Conservation (phyloP, 1,140 invertebrate genomes). For the Diorhabda sublineata region DNA sequence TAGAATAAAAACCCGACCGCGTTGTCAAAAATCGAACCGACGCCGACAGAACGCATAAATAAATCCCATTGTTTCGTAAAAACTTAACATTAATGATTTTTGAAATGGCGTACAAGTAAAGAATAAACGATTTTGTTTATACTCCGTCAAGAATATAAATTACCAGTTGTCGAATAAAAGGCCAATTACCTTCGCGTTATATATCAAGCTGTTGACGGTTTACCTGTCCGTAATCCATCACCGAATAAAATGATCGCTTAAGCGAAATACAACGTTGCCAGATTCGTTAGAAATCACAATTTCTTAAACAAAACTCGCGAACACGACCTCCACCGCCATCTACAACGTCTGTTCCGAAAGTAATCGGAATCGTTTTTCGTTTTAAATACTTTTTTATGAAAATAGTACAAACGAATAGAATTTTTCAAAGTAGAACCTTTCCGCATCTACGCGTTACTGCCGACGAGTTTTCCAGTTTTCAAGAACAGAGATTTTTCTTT, state of each 20-base stretch:
- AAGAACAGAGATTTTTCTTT: no score
- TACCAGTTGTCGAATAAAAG: slow-evolving; percentile 17
- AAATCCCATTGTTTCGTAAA: slow-evolving; percentile 16
- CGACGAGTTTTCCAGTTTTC: no score
- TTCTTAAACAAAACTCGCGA: no score
- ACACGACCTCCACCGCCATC: no score
- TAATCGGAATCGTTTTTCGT: no score
- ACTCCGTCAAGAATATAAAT: slow-evolving; percentile 13
- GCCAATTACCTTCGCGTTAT: slow-evolving; percentile 18
- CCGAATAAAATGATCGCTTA: slow-evolving; percentile 8
- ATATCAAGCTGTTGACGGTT: slow-evolving; percentile 16
- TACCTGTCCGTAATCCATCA: slow-evolving; percentile 14
- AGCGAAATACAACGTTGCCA: neutral
- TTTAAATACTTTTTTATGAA: no score
- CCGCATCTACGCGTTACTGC: no score
- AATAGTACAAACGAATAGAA: no score
- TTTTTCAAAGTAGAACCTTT: no score
- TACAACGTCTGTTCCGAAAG: no score
- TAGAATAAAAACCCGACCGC: neutral
- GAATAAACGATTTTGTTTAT: slow-evolving; percentile 13
- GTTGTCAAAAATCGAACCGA: neutral
- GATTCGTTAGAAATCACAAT: neutral
- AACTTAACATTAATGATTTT: slow-evolving; percentile 16
- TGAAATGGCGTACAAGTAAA: slow-evolving; percentile 12
- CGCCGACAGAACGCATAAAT: neutral